Evolutionary conservation across 2,113 vertebrate genomes (phyloP), one percentile per base, ranked within the genome.

Genomic region (Leucopsar rothschildi): DNA sequence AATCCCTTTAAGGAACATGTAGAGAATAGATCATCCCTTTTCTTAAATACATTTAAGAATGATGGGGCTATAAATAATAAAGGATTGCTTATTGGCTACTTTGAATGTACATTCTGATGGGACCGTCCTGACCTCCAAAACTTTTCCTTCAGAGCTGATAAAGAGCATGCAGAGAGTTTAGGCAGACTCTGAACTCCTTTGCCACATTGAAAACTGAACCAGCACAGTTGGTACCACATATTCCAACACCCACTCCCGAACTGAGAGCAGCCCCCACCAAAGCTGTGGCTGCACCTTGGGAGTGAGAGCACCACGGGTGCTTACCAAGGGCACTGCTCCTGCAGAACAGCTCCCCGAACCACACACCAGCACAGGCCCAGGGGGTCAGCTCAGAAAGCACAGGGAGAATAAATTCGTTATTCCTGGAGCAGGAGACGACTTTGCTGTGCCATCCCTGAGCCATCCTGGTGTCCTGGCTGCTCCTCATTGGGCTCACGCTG

Each of bases 1-100:
- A 98, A 98, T 96, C 95, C 96, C 95, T 98, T 97, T 97, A 98
- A 97, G 97, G 95, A 97, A 81, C 95, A 35, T 68, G 78, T 86
- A 94, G 86, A 92, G 97, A 97, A 97, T 96, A 98, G 95, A 98
- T 97, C 93, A 97, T 96, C 75, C 88, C 88, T 96, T 82, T 93
- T 92, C 96, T 93, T 97, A 97, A 96, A 95, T 95, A 97, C 90
- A 73, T 86, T 82, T 94, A 92, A 92, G 96, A 97, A 70, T 70
- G 95, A 76, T 83, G 69, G 88, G 1, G 10, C 79, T 96, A 96
- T 96, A 96, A 96, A 97, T 95, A 93, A 97, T 69, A 52, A 85
- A 96, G 39, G 50, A 53, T 44, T 12, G n/a, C 49, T 83, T 65
- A 90, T 75, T 75, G 92, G 92, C 94, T 89, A 42, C 82, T 95